phyloP scores from a whole-genome alignment of 2,797 vertebrate species.

The Denticeps clupeoides region DNA sequence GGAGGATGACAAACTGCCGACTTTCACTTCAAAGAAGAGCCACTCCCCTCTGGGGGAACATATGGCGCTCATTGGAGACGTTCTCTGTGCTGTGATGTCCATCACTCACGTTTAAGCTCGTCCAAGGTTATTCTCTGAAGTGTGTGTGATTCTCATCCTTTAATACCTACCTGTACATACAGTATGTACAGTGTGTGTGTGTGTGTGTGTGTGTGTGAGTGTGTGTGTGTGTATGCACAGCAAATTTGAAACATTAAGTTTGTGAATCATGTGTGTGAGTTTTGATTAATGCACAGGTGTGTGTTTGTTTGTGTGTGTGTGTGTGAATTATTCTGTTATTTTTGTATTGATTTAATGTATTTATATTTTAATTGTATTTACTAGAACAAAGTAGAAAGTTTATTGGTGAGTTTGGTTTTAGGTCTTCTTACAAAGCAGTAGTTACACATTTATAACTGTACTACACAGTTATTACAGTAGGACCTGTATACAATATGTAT shows the following conservation, averaged over 20 bases:
- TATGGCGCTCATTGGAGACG: constrained; percentile 18
- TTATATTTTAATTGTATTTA: too few relatives aligned
- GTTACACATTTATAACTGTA: too few relatives aligned
- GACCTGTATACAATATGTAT: neutral
- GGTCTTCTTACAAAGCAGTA: too few relatives aligned
- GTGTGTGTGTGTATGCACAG: too few relatives aligned
- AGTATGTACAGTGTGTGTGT: neutral
- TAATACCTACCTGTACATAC: neutral
- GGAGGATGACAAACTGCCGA: constrained; percentile 18
- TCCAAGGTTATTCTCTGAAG: too few relatives aligned
- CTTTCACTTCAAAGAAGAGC: constrained; percentile 10
- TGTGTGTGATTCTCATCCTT: neutral
- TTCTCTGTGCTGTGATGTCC: constrained; percentile 9
- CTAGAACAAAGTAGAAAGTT: too few relatives aligned
- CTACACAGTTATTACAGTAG: too few relatives aligned
- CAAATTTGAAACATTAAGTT: neutral
- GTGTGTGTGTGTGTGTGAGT: neutral
- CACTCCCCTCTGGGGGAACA: constrained; percentile 9
- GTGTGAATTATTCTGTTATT: neutral
- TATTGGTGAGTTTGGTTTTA: too few relatives aligned
- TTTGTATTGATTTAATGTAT: too few relatives aligned
- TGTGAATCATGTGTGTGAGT: neutral
- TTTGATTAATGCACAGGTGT: neutral
- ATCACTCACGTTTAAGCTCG: constrained; percentile 11
- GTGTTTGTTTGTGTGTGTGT: neutral